Evolutionary conservation across 2,797 vertebrate species (phyloP).

Genomic region (Ceryle rudis): DNA sequence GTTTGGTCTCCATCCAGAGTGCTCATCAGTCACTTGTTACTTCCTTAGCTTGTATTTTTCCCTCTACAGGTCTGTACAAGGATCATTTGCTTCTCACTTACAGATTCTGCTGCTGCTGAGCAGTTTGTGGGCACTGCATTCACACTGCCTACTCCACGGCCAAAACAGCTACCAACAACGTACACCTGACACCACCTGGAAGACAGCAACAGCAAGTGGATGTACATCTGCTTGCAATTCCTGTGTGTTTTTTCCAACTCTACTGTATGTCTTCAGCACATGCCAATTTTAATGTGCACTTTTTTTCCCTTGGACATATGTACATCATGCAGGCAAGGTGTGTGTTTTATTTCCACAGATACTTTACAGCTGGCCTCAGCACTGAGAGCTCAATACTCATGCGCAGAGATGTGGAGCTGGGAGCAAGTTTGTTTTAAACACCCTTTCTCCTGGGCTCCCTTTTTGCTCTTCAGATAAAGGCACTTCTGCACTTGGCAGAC

Average conservation of each 20-base stretch:
- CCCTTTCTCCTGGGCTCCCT: not conserved
- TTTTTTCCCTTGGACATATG: not conserved
- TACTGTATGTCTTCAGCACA: not conserved
- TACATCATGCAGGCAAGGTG: fast-evolving
- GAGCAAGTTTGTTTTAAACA: not conserved
- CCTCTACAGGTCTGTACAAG: not conserved
- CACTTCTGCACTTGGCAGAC: not conserved
- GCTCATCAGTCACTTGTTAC: not conserved
- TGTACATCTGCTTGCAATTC: not conserved
- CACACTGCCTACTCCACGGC: not conserved
- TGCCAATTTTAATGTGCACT: not conserved
- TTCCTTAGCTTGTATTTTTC: not conserved
- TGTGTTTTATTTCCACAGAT: fast-evolving
- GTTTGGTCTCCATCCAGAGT: not conserved
- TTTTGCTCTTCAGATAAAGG: not conserved
- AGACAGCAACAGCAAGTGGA: not conserved
- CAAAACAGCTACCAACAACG: not conserved
- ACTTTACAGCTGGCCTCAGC: not conserved
- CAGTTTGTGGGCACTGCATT: not conserved
- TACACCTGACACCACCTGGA: not conserved
- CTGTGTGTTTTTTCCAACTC: not conserved
- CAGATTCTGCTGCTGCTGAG: fast-evolving
- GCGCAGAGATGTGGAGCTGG: fast-evolving
- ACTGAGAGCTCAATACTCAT: fast-evolving
- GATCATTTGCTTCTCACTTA: not conserved